Conservation (phyloP, 2,113 vertebrate species). For the Hystrix cristata region DNA sequence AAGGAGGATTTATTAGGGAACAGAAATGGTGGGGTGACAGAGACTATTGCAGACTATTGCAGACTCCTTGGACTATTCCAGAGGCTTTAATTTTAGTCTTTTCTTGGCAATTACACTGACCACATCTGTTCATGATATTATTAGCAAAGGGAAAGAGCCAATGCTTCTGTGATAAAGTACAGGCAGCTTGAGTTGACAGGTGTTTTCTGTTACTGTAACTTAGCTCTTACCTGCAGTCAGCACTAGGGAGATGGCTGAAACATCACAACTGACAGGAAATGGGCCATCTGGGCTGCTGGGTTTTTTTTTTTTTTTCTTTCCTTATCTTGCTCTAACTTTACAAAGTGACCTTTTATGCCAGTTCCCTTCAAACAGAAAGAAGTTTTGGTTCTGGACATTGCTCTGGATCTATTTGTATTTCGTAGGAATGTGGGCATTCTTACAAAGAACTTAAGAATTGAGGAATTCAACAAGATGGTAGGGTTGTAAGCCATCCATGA, state of each 20-base stretch:
- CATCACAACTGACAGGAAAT: not conserved
- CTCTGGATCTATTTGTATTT: conserved; percentile 62
- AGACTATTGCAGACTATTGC: not conserved
- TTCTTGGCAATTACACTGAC: not conserved
- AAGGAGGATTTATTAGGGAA: not conserved
- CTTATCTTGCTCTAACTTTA: conserved; percentile 41
- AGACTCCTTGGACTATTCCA: not conserved
- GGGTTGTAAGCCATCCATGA: not conserved
- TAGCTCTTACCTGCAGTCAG: not conserved
- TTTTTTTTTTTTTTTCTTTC: not conserved
- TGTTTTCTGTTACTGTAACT: conserved; percentile 11
- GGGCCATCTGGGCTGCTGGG: not conserved
- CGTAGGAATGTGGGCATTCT: not conserved
- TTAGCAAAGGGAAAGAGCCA: not conserved
- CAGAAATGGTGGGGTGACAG: not conserved
- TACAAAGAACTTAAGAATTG: not conserved
- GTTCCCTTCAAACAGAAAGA: conserved; percentile 44
- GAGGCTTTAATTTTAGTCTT: conserved; percentile 33
- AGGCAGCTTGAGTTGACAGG: conserved; percentile 25
- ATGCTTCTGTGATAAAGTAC: conserved; percentile 61
- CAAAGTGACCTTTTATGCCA: conserved; percentile 60
- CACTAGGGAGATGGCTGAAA: not conserved
- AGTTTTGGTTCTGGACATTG: conserved; percentile 31
- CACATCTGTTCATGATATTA: conserved; percentile 40
- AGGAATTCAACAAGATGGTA: conserved; percentile 1